phyloP scores from a whole-genome alignment of 2,797 vertebrate species.

The Cygnus olor region DNA sequence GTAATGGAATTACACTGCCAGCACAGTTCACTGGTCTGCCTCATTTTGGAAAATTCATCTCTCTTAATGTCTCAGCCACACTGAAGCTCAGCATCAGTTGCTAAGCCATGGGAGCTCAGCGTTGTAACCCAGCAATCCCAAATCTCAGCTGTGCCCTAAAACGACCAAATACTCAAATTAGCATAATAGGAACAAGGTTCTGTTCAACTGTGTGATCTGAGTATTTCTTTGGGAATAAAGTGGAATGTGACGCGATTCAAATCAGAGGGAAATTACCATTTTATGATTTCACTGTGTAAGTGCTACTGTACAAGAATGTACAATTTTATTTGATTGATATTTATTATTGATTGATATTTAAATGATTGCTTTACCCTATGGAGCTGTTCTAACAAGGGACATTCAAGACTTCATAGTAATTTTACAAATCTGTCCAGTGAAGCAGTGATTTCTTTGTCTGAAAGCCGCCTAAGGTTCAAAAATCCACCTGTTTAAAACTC shows the following conservation, averaged over 20 bases:
- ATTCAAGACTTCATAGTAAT: not conserved
- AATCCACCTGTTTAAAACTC: not conserved
- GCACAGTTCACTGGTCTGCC: constrained; percentile 71
- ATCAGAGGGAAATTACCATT: not conserved
- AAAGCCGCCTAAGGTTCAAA: not conserved
- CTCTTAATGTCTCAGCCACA: constrained; percentile 15
- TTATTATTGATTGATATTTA: not conserved
- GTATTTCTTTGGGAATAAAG: not conserved
- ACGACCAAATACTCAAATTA: not conserved
- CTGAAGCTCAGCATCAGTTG: constrained; percentile 5
- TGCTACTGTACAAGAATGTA: not conserved
- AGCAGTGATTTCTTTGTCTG: not conserved
- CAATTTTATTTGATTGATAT: not conserved
- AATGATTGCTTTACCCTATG: not conserved
- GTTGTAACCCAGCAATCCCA: not conserved
- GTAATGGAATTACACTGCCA: constrained; percentile 70
- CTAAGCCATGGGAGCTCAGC: not conserved
- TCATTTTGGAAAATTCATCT: constrained; percentile 71
- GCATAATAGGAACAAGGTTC: not conserved
- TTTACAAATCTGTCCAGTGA: not conserved
- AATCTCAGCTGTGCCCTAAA: not conserved
- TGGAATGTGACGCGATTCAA: not conserved
- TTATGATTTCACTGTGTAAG: not conserved
- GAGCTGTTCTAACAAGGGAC: not conserved
- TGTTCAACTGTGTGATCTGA: not conserved